A percentile compares a stretch with the other conserved stretches of the same genome.
phyloP scores from a whole-genome alignment of 2,888 invertebrate genomes.

The Tetragonula carbonaria region DNA sequence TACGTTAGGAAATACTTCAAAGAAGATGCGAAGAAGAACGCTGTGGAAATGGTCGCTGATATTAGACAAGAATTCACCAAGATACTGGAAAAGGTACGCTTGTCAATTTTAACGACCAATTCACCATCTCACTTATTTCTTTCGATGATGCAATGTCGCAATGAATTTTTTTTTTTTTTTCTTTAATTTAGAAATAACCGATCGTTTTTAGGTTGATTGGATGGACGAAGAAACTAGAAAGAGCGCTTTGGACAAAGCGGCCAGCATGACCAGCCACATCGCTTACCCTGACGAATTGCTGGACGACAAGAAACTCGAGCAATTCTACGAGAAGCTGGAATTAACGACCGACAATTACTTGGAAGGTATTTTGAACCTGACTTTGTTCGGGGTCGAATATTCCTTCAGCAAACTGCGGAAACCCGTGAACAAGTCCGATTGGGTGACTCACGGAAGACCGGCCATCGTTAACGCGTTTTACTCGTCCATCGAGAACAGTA shows the following conservation, averaged over 20 bases:
- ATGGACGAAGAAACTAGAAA: constrained; percentile 94
- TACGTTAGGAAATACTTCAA: constrained; percentile 95
- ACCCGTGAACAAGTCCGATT: constrained; percentile 85
- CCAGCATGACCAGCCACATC: constrained; percentile 94
- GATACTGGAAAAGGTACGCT: constrained; percentile 87
- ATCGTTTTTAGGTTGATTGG: constrained; percentile 89
- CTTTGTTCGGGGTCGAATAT: constrained; percentile 85
- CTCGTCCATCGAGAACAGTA: constrained; percentile 85
- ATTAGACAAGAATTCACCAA: constrained; percentile 93
- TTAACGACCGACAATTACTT: constrained; percentile 84
- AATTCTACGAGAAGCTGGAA: constrained; percentile 88
- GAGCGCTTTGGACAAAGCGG: constrained; percentile 92
- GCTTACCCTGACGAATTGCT: constrained; percentile 96
- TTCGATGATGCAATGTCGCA: accelerated
- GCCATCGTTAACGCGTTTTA: constrained; percentile 86
- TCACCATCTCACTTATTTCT: not conserved
- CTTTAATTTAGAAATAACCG: not conserved
- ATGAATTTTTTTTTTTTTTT: too few species aligned
- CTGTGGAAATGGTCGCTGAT: constrained; percentile 94
- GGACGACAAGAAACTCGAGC: constrained; percentile 91
- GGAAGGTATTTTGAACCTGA: constrained; percentile 84
- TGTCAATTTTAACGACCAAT: not conserved
- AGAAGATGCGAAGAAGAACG: constrained; percentile 92
- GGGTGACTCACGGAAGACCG: constrained; percentile 85
- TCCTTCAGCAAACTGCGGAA: constrained; percentile 84